Conservation (phyloP, 2,888 invertebrate species). For the Drosophila dives region DNA sequence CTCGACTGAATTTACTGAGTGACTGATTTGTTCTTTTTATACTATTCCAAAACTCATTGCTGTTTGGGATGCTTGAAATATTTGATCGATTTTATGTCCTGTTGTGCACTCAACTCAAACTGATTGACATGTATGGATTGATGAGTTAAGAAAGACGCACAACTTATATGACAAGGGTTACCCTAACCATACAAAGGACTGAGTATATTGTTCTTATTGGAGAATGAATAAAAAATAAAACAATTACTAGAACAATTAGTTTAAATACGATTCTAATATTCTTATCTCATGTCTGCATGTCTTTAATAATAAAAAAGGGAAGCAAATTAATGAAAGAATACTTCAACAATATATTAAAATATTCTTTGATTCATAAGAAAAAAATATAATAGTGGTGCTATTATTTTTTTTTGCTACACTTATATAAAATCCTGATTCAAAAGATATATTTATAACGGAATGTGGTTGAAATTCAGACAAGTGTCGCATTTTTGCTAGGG, state of each 20-base stretch:
- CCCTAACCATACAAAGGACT: background rate
- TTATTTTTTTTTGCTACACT: background rate
- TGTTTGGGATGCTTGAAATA: background rate
- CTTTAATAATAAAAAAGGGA: too few relatives aligned
- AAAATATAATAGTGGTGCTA: background rate
- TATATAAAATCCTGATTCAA: background rate
- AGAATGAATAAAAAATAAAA: background rate
- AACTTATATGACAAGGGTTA: background rate
- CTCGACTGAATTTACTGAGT: background rate
- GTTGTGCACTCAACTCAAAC: background rate
- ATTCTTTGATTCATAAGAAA: background rate
- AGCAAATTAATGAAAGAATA: background rate
- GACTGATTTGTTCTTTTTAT: background rate
- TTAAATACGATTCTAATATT: background rate
- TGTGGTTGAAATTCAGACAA: background rate
- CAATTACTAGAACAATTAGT: background rate
- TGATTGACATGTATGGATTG: background rate
- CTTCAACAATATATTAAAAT: background rate
- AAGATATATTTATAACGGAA: background rate
- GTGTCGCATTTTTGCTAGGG: background rate
- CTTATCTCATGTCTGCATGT: background rate
- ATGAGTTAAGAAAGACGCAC: background rate
- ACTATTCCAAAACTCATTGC: background rate
- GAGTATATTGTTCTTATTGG: background rate
- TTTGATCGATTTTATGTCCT: background rate